Conservation (phyloP, 2,113 vertebrate genomes). For the Chaetops frenatus region DNA sequence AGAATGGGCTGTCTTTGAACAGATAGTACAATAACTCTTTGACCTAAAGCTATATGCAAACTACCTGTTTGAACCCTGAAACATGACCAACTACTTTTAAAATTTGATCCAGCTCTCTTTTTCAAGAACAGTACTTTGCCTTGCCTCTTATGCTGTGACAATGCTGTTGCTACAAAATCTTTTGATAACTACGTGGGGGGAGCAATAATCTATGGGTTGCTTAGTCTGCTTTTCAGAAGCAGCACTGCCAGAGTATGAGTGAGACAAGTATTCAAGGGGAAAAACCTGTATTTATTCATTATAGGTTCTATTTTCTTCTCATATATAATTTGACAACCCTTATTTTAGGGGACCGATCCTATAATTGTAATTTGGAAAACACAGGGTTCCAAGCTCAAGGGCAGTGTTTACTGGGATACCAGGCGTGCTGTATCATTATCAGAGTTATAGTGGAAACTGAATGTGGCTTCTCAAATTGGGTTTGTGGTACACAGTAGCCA, state of each 20-base stretch:
- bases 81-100: background rate
- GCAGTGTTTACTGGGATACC: background rate
- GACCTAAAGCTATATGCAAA: background rate
- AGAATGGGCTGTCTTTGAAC: background rate
- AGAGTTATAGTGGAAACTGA: background rate
- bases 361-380: conserved; percentile 45
- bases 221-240: background rate
- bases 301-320: conserved; percentile 33
- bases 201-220: background rate
- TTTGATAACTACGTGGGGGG: background rate
- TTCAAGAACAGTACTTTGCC: background rate
- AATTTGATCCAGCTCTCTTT: background rate
- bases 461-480: background rate
- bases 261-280: background rate
- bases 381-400: background rate
- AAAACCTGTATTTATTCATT: conserved; percentile 8
- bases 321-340: conserved; percentile 35
- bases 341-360: conserved; percentile 9
- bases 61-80: background rate
- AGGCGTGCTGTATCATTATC: background rate
- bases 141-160: background rate
- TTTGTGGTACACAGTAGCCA: conserved; percentile 1
- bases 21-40: background rate
- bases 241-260: background rate
- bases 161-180: background rate